Evolutionary conservation across 1,140 invertebrate genomes (phyloP).

Genomic region (Lanistes nyassanus): DNA sequence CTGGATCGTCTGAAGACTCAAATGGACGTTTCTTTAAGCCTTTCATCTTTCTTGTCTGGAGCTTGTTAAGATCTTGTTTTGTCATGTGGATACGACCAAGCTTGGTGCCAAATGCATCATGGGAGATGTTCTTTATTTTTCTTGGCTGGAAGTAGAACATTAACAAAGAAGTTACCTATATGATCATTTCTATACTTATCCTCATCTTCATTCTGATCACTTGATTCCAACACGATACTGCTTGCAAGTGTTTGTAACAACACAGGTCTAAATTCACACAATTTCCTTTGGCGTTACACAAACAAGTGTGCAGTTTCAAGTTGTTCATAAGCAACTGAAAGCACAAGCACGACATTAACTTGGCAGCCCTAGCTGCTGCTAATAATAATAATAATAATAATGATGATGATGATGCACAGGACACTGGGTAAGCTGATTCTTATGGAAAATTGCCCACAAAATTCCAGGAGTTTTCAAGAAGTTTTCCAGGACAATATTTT

Average conservation of each 20-base stretch:
- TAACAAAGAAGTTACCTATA: neutral
- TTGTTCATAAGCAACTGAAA: too few species aligned
- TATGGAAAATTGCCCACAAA: too few species aligned
- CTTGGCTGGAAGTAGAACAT: conserved; percentile 71
- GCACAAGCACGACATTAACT: too few species aligned
- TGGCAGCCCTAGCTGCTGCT: too few species aligned
- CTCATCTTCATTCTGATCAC: too few species aligned
- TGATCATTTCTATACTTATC: too few species aligned
- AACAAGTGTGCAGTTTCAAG: too few species aligned
- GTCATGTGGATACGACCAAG: conserved; percentile 93
- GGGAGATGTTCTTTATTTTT: conserved; percentile 91
- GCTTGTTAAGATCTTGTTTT: conserved; percentile 83
- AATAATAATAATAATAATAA: too few species aligned
- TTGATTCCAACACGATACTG: neutral
- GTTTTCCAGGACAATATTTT: too few species aligned
- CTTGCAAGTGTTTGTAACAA: neutral
- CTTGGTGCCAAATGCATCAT: conserved; percentile 87
- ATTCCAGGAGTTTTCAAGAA: neutral
- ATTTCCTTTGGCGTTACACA: too few species aligned
- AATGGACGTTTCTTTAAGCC: conserved; percentile 72
- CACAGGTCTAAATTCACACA: neutral
- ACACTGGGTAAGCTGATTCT: too few species aligned
- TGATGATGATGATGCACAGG: neutral
- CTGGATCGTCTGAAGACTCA: conserved; percentile 2
- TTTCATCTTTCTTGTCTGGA: conserved; percentile 96